A percentile compares a stretch with the other conserved stretches of the same genome.
Evolutionary conservation across 2,797 vertebrate species (phyloP).

Genomic region (Brachyrhaphis roseni): DNA sequence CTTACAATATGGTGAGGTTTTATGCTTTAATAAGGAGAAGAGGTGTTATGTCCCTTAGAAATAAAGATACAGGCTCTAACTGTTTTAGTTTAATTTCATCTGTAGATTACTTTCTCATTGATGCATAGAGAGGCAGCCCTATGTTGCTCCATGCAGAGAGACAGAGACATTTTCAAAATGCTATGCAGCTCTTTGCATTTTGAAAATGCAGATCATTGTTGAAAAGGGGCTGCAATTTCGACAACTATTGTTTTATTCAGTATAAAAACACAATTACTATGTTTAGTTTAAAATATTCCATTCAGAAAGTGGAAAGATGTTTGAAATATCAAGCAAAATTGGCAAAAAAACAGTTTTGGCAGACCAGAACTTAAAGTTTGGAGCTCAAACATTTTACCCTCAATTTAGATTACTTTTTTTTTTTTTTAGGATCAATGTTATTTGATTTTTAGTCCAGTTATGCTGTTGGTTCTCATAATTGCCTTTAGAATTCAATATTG

Average conservation of each 20-base stretch:
- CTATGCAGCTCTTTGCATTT: no score
- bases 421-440: neutral
- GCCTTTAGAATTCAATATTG: neutral
- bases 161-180: neutral
- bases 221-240: neutral
- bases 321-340: neutral
- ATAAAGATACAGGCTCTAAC: neutral
- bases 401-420: neutral
- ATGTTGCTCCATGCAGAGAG: neutral
- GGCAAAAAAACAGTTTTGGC: neutral
- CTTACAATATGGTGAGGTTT: neutral
- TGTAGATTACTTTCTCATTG: neutral
- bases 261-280: neutral
- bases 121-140: neutral
- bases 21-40: neutral
- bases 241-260: neutral
- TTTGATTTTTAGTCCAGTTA: neutral
- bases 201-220: no score
- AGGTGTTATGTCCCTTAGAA: neutral
- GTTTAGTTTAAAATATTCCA: neutral
- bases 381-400: neutral
- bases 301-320: neutral
- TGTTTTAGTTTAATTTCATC: neutral
- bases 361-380: neutral
- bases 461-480: neutral